phyloP scores from a whole-genome alignment of 2,888 invertebrate species.

The Hartigia nigra region DNA sequence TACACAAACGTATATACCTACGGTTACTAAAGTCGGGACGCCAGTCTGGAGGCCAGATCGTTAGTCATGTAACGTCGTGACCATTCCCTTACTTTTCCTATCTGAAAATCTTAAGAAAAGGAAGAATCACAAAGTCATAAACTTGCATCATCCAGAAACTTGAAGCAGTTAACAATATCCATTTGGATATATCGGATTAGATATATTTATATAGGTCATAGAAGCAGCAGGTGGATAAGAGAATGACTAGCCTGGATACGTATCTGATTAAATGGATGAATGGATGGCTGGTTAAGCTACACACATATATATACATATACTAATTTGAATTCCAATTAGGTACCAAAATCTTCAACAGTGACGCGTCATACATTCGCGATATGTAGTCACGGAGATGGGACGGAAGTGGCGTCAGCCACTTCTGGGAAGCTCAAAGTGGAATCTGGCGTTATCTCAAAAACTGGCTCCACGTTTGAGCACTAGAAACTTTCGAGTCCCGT shows the following conservation, averaged over 20 bases:
- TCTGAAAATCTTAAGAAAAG: neutral
- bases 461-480: neutral
- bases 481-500: conserved; percentile 45
- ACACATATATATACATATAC: neutral
- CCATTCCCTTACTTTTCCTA: neutral
- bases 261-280: neutral
- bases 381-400: neutral
- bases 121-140: neutral
- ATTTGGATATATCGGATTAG: neutral
- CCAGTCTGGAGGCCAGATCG: neutral
- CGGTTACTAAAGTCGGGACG: neutral
- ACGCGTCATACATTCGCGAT: neutral
- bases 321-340: neutral
- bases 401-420: neutral
- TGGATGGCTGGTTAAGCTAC: neutral
- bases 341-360: neutral
- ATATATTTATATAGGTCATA: neutral
- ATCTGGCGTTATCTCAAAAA: neutral
- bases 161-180: neutral
- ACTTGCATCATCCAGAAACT: neutral
- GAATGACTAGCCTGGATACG: neutral
- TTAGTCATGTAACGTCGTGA: neutral
- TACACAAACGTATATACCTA: neutral
- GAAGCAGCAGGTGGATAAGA: neutral
- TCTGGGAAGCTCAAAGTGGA: neutral